Conservation (phyloP, 2,888 invertebrate genomes). For the Trichogramma dendrolimi region DNA sequence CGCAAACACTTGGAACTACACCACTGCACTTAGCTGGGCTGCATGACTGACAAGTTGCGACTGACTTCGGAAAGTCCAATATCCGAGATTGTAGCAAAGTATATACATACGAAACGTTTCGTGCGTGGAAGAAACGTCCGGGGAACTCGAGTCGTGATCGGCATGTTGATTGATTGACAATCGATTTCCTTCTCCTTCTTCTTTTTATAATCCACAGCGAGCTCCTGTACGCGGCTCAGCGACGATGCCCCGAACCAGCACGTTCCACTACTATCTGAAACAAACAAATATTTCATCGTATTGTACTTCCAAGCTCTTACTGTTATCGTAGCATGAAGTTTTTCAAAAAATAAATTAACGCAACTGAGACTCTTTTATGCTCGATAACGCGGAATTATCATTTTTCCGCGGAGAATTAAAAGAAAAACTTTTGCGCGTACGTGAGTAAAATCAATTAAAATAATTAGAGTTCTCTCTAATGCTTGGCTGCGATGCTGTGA, state of each 20-base stretch:
- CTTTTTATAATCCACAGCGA: background rate
- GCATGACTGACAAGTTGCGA: conserved; percentile 41
- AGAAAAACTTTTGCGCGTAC: background rate
- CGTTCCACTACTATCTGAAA: background rate
- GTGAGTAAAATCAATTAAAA: conserved; percentile 6
- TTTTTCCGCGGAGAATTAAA: conserved; percentile 4
- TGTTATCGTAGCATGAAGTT: background rate
- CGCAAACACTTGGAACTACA: too few species aligned
- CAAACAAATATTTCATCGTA: too few species aligned
- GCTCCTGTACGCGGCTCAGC: background rate
- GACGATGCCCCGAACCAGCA: background rate
- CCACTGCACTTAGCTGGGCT: conserved; percentile 37
- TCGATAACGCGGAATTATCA: background rate
- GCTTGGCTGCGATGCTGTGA: background rate
- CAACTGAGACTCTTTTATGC: background rate
- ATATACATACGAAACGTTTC: conserved; percentile 45
- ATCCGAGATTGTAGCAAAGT: conserved; percentile 7
- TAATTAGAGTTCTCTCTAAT: conserved; percentile 6
- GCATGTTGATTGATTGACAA: conserved; percentile 44
- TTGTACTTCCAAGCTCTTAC: too few species aligned
- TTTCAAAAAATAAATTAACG: background rate
- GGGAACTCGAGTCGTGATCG: conserved; percentile 37
- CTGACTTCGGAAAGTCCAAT: conserved; percentile 38
- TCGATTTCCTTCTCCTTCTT: conserved; percentile 44
- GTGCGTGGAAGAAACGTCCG: conserved; percentile 49